Evolutionary conservation across 2,113 vertebrate species (phyloP), one percentile per base, ranked within the genome.

Genomic region (Scomber japonicus): DNA sequence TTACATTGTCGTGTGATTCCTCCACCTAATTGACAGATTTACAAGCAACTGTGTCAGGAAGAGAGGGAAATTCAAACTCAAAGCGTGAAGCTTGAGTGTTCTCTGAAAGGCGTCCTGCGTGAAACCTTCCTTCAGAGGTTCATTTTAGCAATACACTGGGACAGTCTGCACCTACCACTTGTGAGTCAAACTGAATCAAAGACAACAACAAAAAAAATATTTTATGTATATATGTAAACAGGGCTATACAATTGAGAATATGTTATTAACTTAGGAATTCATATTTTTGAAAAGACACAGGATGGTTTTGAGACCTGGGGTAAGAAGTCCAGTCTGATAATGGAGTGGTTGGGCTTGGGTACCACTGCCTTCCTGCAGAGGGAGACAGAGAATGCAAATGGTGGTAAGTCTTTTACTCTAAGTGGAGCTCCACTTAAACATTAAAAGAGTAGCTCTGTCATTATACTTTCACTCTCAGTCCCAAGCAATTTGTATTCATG

Each of bases 281-380:
- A 3, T 78, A 61, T 77, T 62, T 10, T 1, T 59, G 35, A 10
- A n/a, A 55, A 97, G 96, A 79, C 73, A 3, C 15, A 59, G 10
- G 85, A 93, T 86, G 94, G 16, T 46, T 92, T 80, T 88, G 12
- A 56, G 74, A 61, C 6, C 5, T 61, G 10, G 17, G 5, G 35
- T 16, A 86, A 78, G 79, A 94, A 67, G 70, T n/a, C 49, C 4
- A 95, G 94, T 11, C 0, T 95, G 86, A 95, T 98, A 55, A 83
- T 95, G 59, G 96, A 98, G 44, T 98, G 97, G 97, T 91, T 99
- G 85, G 96, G 96, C 56, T 87, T 97, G 50, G 94, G 94, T 66
- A 75, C 77, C 27, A 83, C 88, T 2, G 49, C 85, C 19, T 93
- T 96, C 88, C 91, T 78, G 14, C 93, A 93, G 86, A 93, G 67